Conservation (phyloP, 2,888 invertebrate species). For the Phortica okadai region DNA sequence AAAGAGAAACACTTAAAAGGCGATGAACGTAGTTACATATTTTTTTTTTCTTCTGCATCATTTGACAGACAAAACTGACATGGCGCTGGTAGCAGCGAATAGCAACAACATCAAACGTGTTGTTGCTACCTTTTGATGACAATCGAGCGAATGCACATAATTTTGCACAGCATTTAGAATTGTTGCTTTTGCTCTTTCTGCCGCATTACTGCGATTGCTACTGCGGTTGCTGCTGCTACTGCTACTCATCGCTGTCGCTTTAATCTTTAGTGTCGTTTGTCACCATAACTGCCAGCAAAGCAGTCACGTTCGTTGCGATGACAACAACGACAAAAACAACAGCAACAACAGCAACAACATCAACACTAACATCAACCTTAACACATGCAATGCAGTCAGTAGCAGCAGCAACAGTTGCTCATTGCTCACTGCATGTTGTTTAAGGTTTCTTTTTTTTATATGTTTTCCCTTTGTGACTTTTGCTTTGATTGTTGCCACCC, state of each 20-base stretch:
- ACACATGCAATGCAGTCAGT: neutral
- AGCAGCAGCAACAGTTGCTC: slow-evolving; percentile 30
- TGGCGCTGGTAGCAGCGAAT: too few relatives aligned
- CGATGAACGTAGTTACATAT: neutral
- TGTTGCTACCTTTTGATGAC: slow-evolving; percentile 16
- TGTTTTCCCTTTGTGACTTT: neutral
- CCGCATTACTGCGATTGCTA: too few relatives aligned
- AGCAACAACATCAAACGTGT: slow-evolving; percentile 1
- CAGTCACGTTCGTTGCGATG: slow-evolving; percentile 41
- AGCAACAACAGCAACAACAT: neutral
- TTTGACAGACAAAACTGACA: neutral
- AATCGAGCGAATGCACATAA: slow-evolving; percentile 34
- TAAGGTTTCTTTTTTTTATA: slow-evolving; percentile 3
- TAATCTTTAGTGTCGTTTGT: slow-evolving; percentile 50
- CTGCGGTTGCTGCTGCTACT: too few relatives aligned
- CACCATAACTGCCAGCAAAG: slow-evolving; percentile 52
- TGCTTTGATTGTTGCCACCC: slow-evolving; percentile 14
- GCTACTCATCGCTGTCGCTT: slow-evolving; percentile 9
- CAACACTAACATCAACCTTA: neutral
- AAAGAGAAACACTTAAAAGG: neutral
- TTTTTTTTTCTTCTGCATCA: slow-evolving; percentile 13
- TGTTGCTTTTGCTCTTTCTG: neutral
- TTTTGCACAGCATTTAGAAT: slow-evolving; percentile 33
- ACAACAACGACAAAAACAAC: neutral
- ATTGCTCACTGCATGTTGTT: too few relatives aligned